Evolutionary conservation across 1,140 invertebrate species (phyloP).

Genomic region (Vollenhovia emeryi): DNA sequence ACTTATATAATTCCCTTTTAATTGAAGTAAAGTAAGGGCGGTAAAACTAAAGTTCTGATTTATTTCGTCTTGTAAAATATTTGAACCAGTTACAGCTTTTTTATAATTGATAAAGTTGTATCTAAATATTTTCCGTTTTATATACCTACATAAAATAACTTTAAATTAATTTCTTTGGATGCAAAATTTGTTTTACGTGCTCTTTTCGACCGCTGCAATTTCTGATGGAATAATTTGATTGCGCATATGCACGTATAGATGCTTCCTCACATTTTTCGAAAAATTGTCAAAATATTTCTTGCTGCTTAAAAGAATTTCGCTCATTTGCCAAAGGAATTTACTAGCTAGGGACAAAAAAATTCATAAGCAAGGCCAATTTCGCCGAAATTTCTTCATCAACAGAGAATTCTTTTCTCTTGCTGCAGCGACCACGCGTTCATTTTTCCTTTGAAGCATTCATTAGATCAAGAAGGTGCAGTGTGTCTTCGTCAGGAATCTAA

Average conservation of each 20-base stretch:
- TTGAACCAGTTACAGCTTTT: neutral
- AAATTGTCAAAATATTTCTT: neutral
- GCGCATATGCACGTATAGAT: neutral
- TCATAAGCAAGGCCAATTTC: constrained; percentile 14
- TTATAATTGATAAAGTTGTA: neutral
- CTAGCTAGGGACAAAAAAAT: constrained; percentile 23
- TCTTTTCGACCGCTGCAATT: neutral
- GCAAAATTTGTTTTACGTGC: neutral
- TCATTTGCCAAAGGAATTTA: neutral
- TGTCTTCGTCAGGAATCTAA: constrained; percentile 59
- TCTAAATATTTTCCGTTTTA: neutral
- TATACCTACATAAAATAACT: neutral
- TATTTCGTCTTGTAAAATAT: neutral
- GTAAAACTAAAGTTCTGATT: neutral
- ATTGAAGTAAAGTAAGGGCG: neutral
- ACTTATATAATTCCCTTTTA: neutral
- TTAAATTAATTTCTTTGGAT: constrained; percentile 1
- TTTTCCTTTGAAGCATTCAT: constrained; percentile 51
- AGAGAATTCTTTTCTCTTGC: constrained; percentile 9
- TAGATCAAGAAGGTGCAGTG: constrained; percentile 46
- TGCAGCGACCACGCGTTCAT: constrained; percentile 23
- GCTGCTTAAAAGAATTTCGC: neutral
- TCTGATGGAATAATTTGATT: neutral
- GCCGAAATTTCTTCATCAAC: constrained; percentile 36
- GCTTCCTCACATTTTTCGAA: neutral